phyloP scores from a whole-genome alignment of 2,888 invertebrate species.

The Ophion ventricosus region DNA sequence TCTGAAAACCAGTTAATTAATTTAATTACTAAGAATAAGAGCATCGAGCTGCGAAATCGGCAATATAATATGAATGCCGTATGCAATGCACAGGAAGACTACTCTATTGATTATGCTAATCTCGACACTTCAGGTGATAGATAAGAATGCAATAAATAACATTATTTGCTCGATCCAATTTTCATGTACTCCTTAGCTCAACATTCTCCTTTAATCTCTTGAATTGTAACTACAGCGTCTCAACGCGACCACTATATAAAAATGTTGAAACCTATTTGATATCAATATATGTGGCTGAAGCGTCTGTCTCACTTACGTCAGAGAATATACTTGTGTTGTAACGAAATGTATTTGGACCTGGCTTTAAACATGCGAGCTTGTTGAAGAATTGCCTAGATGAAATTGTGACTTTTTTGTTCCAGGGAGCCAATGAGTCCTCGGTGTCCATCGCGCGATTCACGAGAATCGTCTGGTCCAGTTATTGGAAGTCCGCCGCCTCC shows the following conservation, averaged over 20 bases:
- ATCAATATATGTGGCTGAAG: too few relatives aligned
- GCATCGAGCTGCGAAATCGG: neutral
- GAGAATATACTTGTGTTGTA: neutral
- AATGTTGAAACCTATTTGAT: too few relatives aligned
- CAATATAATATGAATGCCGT: conserved; percentile 67
- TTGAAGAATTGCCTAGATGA: conserved; percentile 38
- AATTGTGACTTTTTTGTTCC: conserved; percentile 84
- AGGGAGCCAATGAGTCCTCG: conserved; percentile 91
- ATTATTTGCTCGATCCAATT: conserved; percentile 13
- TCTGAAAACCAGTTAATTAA: too few relatives aligned
- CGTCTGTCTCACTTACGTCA: too few relatives aligned
- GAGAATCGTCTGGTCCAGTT: conserved; percentile 87
- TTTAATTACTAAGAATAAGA: neutral
- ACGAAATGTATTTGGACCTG: too few relatives aligned
- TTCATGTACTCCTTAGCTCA: too few relatives aligned
- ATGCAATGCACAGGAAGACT: conserved; percentile 45
- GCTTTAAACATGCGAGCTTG: neutral
- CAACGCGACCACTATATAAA: too few relatives aligned
- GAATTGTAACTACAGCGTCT: too few relatives aligned
- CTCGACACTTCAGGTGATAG: conserved; percentile 66
- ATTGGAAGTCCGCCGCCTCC: conserved; percentile 89
- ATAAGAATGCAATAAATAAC: conserved; percentile 67
- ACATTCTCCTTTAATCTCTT: too few relatives aligned
- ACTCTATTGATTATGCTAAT: conserved; percentile 73
- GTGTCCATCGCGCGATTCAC: conserved; percentile 92